Evolutionary conservation across 2,797 vertebrate species (phyloP).

Genomic region (Luscinia megarhynchos): DNA sequence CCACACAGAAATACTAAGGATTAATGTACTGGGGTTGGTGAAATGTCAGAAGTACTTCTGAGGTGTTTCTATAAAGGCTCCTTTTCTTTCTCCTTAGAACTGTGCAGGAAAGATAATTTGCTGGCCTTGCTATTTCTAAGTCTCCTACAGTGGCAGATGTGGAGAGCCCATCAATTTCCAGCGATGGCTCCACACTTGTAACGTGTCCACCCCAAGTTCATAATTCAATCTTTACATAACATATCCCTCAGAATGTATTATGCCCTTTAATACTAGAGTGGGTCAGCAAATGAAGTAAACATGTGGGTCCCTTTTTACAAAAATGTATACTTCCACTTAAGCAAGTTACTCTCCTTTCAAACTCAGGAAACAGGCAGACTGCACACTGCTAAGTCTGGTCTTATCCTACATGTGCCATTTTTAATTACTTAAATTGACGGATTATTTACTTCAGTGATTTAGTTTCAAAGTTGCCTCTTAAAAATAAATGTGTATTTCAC

Average conservation of each 20-base stretch:
- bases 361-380: not conserved
- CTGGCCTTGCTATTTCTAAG: not conserved
- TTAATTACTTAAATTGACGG: not conserved
- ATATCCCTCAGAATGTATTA: not conserved
- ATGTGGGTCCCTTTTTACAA: not conserved
- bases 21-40: not conserved
- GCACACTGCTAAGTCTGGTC: accelerated
- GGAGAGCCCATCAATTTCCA: not conserved
- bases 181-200: not conserved
- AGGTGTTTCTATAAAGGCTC: not conserved
- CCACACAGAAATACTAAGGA: not conserved
- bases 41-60: not conserved
- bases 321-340: not conserved
- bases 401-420: not conserved
- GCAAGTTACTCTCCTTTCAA: not conserved
- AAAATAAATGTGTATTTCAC: not conserved
- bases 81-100: not conserved
- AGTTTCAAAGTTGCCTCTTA: not conserved
- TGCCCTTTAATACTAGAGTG: not conserved
- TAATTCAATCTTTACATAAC: not conserved
- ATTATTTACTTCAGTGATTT: not conserved
- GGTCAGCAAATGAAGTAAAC: not conserved
- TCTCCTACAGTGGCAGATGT: not conserved
- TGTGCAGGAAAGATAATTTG: not conserved
- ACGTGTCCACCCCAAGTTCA: not conserved